These are phyloP conservation scores for Drosophila malerkotliana DNA, from an alignment of 1,140 invertebrate genomes.

Conservation along the genomic window DNA sequence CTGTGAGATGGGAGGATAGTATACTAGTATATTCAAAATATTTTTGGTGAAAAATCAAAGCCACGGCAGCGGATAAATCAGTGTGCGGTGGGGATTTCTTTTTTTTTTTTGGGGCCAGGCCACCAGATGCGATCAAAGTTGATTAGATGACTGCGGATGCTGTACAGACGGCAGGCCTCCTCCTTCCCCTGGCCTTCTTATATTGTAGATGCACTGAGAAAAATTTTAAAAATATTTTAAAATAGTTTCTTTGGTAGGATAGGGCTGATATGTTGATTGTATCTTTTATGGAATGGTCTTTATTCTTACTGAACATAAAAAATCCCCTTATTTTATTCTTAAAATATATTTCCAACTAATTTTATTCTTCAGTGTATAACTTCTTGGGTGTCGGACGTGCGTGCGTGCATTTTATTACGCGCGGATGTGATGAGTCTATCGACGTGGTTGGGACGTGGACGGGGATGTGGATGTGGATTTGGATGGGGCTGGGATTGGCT, in stretches of 20 bases:
- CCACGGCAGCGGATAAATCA: slow-evolving; percentile 11
- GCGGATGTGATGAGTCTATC: slow-evolving; percentile 66
- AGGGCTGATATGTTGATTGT: too few relatives aligned
- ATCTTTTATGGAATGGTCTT: too few relatives aligned
- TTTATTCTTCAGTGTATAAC: not conserved
- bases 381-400: slow-evolving; percentile 63
- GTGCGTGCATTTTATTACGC: slow-evolving; percentile 78
- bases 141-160: slow-evolving; percentile 74
- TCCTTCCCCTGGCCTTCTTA: not conserved
- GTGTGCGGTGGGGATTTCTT: slow-evolving; percentile 40
- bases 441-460: slow-evolving; percentile 15
- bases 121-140: slow-evolving; percentile 62
- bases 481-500: not conserved
- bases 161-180: slow-evolving; percentile 18
- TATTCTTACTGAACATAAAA: too few relatives aligned
- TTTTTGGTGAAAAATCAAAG: not conserved
- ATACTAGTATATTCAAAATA: not conserved
- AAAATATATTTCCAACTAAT: too few relatives aligned
- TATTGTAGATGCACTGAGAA: not conserved
- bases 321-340: too few relatives aligned
- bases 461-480: not conserved
- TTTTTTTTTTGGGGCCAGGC: slow-evolving; percentile 22
- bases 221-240: not conserved
- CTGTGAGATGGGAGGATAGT: not conserved
- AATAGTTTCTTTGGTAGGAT: not conserved